phyloP scores from a whole-genome alignment of 2,113 vertebrate species.

The Xenopus tropicalis region DNA sequence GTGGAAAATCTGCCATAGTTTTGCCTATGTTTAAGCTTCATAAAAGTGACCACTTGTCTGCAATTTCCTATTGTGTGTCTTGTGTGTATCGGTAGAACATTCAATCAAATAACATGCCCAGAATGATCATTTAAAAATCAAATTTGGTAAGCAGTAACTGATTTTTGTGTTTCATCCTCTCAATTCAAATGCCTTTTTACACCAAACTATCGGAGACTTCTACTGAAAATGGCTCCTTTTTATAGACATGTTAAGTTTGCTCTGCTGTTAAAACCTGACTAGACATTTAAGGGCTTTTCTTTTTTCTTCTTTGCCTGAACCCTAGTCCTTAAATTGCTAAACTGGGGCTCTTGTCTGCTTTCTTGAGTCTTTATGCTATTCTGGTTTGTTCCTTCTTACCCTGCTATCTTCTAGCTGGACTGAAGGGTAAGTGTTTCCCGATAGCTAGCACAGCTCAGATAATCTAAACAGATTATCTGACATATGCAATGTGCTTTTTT shows the following conservation, averaged over 20 bases:
- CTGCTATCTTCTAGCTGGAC: slow-evolving; percentile 99
- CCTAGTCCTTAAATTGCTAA: slow-evolving; percentile 95
- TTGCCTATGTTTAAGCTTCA: slow-evolving; percentile 53
- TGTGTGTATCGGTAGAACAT: slow-evolving; percentile 55
- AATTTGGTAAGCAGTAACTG: slow-evolving; percentile 44
- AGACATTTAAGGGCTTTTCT: slow-evolving; percentile 63
- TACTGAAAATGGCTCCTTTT: slow-evolving; percentile 56
- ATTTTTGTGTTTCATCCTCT: slow-evolving; percentile 58
- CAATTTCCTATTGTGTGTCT: slow-evolving; percentile 53
- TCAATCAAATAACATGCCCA: slow-evolving; percentile 50
- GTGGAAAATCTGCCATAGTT: neutral
- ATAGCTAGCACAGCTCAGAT: slow-evolving; percentile 98
- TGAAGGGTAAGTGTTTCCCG: slow-evolving; percentile 99
- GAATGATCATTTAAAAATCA: slow-evolving; percentile 31
- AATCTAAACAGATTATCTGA: slow-evolving; percentile 99
- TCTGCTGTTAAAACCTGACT: slow-evolving; percentile 46
- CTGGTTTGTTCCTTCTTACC: slow-evolving; percentile 99
- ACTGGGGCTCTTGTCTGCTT: slow-evolving; percentile 99
- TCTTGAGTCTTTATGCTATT: slow-evolving; percentile 99
- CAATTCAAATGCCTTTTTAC: slow-evolving; percentile 62
- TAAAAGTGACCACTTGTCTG: slow-evolving; percentile 61
- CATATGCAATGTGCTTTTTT: slow-evolving; percentile 89
- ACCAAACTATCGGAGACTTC: slow-evolving; percentile 59
- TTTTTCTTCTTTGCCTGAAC: slow-evolving; percentile 97
- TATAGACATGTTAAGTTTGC: slow-evolving; percentile 59